Evolutionary conservation across 53 echinoderm and acorn worm genomes (phyloP), one percentile per base, ranked within the genome.

Genomic region (Temnopleurus reevesii): DNA sequence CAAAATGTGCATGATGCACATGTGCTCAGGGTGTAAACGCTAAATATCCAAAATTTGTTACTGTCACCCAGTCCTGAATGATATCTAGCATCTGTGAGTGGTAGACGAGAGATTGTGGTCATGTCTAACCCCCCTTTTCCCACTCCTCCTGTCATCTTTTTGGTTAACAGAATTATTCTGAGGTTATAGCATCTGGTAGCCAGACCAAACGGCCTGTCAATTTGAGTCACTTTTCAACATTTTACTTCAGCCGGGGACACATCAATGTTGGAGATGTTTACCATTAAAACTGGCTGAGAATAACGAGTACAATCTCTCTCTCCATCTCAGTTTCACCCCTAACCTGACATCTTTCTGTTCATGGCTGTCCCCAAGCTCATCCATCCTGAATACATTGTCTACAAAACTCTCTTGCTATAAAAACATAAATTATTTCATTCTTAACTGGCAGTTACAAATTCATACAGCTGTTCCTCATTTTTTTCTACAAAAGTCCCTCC

Each of bases 401-500:
- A 71, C 71, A 38, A 41, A n/a, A 71, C 19, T 6, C 41, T 36
- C 71, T 41, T 71, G 71, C 71, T 41, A 41, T 71, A 71, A 71
- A n/a, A 71, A 71, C 71, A 79, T 49, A 47, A 79, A 28, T 79
- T 46, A 79, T 79, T 49, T 46, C 79, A 79, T 79, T 47, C 46
- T 46, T 79, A 46, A 79, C 46, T 47, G 71, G 49, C 46, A 79
- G 79, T 79, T 47, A 79, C 79, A 79, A 79, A 79, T 79, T 79
- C 79, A 47, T 46, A 23, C 79, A 79, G 46, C 79, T 79, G 79
- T 46, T 41, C 13, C 29, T 23, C 49, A 79, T 79, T 79, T 23
- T 79, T 15, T 25, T 28, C 41, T 23, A 26, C 79, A 12, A 5
- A n/a, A 6, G 12, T 30, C 28, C 28, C 49, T 38, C n/a, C 71